Evolutionary conservation across 2,888 invertebrate species (phyloP).

Genomic region (Eubasilissa splendida): DNA sequence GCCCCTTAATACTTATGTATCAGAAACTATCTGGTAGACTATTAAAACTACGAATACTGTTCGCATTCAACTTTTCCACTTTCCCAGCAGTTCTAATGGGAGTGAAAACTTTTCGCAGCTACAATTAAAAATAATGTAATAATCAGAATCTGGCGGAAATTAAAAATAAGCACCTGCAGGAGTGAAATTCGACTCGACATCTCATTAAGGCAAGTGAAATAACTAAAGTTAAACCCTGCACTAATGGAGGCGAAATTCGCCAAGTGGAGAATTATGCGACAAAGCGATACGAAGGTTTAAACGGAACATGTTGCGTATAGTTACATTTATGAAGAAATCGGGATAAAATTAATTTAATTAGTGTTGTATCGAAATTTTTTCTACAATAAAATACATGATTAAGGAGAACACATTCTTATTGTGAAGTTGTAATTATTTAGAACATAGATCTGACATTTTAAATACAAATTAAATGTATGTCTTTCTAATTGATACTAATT

Average conservation of each 20-base stretch:
- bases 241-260: conserved; percentile 17
- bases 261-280: neutral
- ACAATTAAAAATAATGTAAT: conserved; percentile 58
- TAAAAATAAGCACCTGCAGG: conserved; percentile 48
- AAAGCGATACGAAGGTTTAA: no score
- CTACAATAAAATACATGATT: no score
- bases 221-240: conserved; percentile 8
- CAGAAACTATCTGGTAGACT: conserved; percentile 50
- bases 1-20: conserved; percentile 42
- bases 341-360: neutral
- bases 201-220: conserved; percentile 45
- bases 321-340: neutral
- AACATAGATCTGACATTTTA: no score
- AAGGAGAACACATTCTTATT: no score
- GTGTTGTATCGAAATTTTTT: no score
- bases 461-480: no score
- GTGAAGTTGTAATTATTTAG: no score
- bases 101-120: conserved; percentile 52
- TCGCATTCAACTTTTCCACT: conserved; percentile 56
- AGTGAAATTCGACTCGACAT: conserved; percentile 36
- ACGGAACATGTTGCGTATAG: neutral
- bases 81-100: conserved; percentile 50
- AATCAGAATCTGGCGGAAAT: conserved; percentile 53
- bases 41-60: conserved; percentile 55
- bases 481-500: no score